Base-by-base conservation (phyloP, 2,797 vertebrate genomes). In the Acanthurus tractus region DNA sequence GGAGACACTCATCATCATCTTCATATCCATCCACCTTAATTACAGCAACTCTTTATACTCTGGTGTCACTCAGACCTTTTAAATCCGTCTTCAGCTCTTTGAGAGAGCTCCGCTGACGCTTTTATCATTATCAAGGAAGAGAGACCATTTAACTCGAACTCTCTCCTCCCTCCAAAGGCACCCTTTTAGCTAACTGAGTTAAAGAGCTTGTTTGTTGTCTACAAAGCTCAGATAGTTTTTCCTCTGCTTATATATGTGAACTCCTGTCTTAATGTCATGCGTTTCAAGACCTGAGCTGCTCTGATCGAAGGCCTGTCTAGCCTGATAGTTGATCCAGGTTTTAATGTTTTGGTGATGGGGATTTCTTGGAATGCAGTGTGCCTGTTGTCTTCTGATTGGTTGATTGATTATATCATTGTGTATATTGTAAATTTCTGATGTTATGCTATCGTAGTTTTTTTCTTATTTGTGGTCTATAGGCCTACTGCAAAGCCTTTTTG, bases 141-240 rank as follows among this genome's bases (percentile, higher is more conserved):
- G 18, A 63, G 64, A 72, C 42, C 25, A 38, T 34, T 69, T 61
- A 38, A 64, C 23, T 55, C 29, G 20, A 22, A 13, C 45, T 48
- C 42, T 53, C 15, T 45, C 20, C 46, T 58, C 14, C 12, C 53
- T 61, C 9, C n/a, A n/a, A 22, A 13, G 6, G 55, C 44, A 74
- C 50, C 40, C 11, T 61, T 20, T 73, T 23, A 54, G 29, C 54
- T 53, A 63, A 58, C 25, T 58, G 54, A 73, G 36, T 59, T 68
- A 23, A 29, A 78, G 65, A 83, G 62, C 66, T 48, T 74, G 3
- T 76, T 74, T 78, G 49, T 49, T 44, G 29, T 63, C 34, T 34
- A 10, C 38, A 72, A 68, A 73, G 53, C 8, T 12, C 25, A 49
- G 22, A 64, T 52, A 15, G n/a, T n/a, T 22, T 65, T 38, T 2